phyloP scores from a whole-genome alignment of 2,113 vertebrate genomes.

The Micronycteris hirsuta region DNA sequence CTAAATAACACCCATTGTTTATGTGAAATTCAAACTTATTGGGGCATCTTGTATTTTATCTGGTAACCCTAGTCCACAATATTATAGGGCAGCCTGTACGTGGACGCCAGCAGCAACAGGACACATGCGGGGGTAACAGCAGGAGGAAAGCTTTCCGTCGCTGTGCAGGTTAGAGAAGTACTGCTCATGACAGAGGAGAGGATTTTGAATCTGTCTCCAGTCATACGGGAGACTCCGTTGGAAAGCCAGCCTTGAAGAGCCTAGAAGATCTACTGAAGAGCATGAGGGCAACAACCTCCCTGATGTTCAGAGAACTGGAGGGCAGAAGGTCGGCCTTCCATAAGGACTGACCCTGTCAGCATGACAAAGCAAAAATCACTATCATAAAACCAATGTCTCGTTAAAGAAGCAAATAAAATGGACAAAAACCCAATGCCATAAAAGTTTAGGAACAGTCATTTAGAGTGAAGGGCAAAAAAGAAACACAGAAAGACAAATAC shows the following conservation, averaged over 20 bases:
- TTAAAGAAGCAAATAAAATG: too few relatives aligned
- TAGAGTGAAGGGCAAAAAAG: too few relatives aligned
- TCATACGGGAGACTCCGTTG: background rate
- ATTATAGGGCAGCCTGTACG: background rate
- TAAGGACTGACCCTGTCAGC: too few relatives aligned
- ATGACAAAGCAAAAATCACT: too few relatives aligned
- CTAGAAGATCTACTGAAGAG: background rate
- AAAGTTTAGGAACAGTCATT: too few relatives aligned
- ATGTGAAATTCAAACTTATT: background rate
- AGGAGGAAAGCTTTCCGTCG: background rate
- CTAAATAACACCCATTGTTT: background rate
- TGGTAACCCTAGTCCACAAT: background rate
- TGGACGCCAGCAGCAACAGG: background rate
- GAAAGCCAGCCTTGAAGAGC: background rate
- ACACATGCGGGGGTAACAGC: background rate
- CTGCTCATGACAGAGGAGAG: background rate
- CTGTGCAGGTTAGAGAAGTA: background rate
- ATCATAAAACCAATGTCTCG: too few relatives aligned
- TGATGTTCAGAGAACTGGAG: too few relatives aligned
- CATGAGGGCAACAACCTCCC: too few relatives aligned
- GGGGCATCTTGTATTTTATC: background rate
- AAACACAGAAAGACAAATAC: too few relatives aligned
- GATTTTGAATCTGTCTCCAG: background rate
- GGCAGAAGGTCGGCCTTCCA: too few relatives aligned
- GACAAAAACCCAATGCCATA: too few relatives aligned